phyloP scores from a whole-genome alignment of 53 echinoderm and acorn worm genomes.

The Henricia sp. region DNA sequence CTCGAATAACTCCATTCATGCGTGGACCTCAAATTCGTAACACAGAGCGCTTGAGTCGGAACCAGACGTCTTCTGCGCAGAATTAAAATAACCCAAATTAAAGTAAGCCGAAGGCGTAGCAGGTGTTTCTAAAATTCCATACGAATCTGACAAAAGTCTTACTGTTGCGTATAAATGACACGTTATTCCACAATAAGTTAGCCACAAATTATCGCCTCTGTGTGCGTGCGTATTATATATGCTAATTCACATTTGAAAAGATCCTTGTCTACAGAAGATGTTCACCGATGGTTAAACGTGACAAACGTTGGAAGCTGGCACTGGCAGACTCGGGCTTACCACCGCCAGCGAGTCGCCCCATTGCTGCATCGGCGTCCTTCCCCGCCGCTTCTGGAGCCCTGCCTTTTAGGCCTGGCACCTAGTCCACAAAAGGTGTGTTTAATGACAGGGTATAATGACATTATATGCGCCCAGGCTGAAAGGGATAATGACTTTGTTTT shows the following conservation, averaged over 20 bases:
- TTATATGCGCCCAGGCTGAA: slow-evolving; percentile 37
- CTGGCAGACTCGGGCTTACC: background rate
- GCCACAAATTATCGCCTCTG: slow-evolving; percentile 2
- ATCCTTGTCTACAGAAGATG: too few relatives aligned
- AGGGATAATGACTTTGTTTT: slow-evolving; percentile 57
- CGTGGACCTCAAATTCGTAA: too few relatives aligned
- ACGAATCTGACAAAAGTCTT: too few relatives aligned
- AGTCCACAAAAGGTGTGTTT: slow-evolving; percentile 44
- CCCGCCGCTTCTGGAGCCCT: background rate
- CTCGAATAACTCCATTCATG: too few relatives aligned
- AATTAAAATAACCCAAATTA: too few relatives aligned
- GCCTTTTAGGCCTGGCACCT: background rate
- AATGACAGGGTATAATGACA: slow-evolving; percentile 51
- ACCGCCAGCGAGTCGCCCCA: slow-evolving; percentile 22
- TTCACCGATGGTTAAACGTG: background rate
- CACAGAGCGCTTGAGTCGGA: too few relatives aligned
- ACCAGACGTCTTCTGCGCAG: too few relatives aligned
- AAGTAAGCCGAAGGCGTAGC: too few relatives aligned
- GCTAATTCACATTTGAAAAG: slow-evolving; percentile 1
- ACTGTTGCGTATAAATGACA: too few relatives aligned
- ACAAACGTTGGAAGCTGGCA: slow-evolving; percentile 1
- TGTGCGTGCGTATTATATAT: background rate
- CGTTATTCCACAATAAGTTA: slow-evolving; percentile 31
- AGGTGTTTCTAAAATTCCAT: too few relatives aligned
- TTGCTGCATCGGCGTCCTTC: slow-evolving; percentile 13